Conservation (phyloP, 2,797 vertebrate genomes). For the Scarus forsteni region DNA sequence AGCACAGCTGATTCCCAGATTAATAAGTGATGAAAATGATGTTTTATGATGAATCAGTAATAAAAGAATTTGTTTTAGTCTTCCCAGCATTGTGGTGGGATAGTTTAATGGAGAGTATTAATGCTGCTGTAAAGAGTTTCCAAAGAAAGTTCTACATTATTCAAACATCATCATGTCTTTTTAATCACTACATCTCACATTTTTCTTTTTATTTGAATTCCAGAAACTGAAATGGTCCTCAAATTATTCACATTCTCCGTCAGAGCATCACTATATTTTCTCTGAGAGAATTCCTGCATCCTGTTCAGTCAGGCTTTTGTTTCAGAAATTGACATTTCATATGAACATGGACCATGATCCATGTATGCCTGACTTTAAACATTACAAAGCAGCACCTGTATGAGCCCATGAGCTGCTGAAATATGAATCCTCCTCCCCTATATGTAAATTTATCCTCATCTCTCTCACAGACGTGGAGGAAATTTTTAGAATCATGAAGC, state of each 20-base stretch:
- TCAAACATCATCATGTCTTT: background rate
- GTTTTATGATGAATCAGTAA: too few relatives aligned
- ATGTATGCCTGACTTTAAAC: slow-evolving; percentile 5
- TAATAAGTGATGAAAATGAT: too few relatives aligned
- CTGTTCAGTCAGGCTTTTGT: background rate
- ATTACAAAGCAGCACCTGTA: slow-evolving; percentile 2
- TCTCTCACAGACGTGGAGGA: slow-evolving; percentile 1
- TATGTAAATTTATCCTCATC: slow-evolving; percentile 6
- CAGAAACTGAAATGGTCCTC: background rate
- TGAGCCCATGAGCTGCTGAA: slow-evolving; percentile 10
- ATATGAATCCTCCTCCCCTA: background rate
- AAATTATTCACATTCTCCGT: background rate
- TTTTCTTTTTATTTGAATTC: slow-evolving; percentile 9
- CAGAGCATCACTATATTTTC: background rate
- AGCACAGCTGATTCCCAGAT: too few relatives aligned
- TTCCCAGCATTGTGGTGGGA: background rate
- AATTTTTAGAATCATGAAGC: slow-evolving; percentile 16
- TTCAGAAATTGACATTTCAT: slow-evolving; percentile 17
- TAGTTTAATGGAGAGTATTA: background rate
- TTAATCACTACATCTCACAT: background rate
- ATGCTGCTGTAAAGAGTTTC: background rate
- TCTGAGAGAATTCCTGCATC: background rate
- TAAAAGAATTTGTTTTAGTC: background rate
- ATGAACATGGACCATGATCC: slow-evolving; percentile 11
- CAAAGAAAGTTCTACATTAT: background rate